These are phyloP conservation scores for Amazona finschi DNA, from an alignment of 2,797 vertebrate species.

Conservation along the genomic window DNA sequence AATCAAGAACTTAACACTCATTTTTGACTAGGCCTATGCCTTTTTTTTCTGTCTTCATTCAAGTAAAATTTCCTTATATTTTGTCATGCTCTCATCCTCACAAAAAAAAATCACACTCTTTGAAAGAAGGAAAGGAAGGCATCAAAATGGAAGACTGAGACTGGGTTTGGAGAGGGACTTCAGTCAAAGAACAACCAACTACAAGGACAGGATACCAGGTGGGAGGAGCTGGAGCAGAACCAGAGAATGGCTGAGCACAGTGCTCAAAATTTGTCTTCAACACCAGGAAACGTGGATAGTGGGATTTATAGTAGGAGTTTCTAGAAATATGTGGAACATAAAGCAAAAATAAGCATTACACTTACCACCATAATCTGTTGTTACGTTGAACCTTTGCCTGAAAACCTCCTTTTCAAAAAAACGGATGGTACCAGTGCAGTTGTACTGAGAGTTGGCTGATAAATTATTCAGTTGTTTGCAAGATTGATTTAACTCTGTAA, in stretches of 20 bases:
- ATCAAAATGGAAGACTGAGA: not conserved
- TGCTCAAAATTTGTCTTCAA: not conserved
- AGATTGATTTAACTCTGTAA: fast-evolving
- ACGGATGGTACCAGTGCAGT: fast-evolving
- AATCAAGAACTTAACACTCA: not conserved
- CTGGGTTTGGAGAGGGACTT: not conserved
- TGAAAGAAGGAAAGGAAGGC: not conserved
- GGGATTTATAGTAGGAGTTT: not conserved
- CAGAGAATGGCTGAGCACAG: not conserved
- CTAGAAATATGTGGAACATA: not conserved
- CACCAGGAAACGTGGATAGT: not conserved
- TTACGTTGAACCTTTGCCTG: fast-evolving
- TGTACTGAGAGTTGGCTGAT: fast-evolving
- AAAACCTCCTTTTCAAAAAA: fast-evolving
- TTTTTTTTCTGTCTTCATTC: not conserved
- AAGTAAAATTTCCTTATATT: not conserved
- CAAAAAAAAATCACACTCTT: not conserved
- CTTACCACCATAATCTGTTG: constrained; percentile 15
- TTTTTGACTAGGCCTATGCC: not conserved
- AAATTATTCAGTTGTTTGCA: fast-evolving
- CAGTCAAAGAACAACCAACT: not conserved
- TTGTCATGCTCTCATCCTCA: not conserved
- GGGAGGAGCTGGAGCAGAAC: not conserved
- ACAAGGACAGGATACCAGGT: not conserved
- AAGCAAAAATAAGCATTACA: not conserved